These are phyloP conservation scores for Sanderia malayensis DNA, from an alignment of 30 jellyfish, hydroid and myxozoan genomes.

Conservation along the genomic window DNA sequence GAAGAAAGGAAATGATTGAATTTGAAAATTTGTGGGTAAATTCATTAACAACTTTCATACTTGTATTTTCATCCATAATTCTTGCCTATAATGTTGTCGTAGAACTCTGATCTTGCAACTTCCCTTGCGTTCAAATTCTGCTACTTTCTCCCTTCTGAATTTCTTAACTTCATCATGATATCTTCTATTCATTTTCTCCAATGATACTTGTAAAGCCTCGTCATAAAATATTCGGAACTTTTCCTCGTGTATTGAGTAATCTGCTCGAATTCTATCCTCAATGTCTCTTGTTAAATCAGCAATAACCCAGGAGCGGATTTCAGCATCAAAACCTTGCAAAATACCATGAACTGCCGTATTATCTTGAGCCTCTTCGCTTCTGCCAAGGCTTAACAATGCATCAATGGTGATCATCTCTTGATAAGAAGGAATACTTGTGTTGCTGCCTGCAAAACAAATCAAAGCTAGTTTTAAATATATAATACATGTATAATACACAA, in stretches of 20 bases:
- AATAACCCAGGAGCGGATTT: no score
- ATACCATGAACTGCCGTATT: neutral
- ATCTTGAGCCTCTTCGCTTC: neutral
- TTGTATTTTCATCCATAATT: slow-evolving; percentile 56
- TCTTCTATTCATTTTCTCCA: no score
- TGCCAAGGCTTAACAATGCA: neutral
- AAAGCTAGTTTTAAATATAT: no score
- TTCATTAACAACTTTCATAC: no score
- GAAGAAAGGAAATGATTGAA: no score
- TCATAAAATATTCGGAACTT: no score
- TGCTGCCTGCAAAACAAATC: neutral
- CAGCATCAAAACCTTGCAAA: neutral
- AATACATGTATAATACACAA: no score
- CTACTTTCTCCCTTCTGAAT: neutral
- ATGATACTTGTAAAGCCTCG: no score
- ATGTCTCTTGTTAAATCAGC: no score
- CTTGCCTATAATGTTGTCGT: slow-evolving; percentile 42
- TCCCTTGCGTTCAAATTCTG: slow-evolving; percentile 13
- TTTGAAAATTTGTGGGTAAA: no score
- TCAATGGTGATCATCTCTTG: neutral
- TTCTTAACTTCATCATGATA: neutral
- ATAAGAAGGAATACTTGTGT: neutral
- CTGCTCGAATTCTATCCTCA: no score
- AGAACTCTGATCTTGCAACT: slow-evolving; percentile 14
- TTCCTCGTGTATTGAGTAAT: no score